Percentiles rank a stretch among this genome's conserved stretches.
Evolutionary conservation across 2,888 invertebrate genomes (phyloP).

Genomic region (Drosophila atroscutellata): DNA sequence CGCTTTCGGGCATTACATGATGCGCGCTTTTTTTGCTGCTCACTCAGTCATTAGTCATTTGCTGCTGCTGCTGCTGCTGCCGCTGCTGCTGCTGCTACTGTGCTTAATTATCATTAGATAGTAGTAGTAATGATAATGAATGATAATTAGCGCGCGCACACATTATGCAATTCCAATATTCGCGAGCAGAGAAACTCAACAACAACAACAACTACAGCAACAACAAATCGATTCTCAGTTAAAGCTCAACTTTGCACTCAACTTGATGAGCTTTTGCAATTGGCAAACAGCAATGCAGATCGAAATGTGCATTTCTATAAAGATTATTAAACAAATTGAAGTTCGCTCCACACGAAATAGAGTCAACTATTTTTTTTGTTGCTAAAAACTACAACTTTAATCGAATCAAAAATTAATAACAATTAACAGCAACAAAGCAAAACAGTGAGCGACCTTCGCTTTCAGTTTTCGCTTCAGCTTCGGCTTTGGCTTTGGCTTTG

Average conservation of each 20-base stretch:
- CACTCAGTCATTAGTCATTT: constrained; percentile 19
- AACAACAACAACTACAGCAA: neutral
- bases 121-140: constrained; percentile 27
- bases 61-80: neutral
- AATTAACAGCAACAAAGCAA: constrained; percentile 59
- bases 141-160: constrained; percentile 35
- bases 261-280: neutral
- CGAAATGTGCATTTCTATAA: neutral
- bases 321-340: constrained; percentile 6
- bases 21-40: constrained; percentile 23
- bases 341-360: constrained; percentile 1
- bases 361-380: constrained; percentile 18
- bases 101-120: constrained; percentile 36
- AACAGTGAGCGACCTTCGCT: constrained; percentile 60
- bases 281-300: neutral
- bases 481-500: constrained; percentile 53
- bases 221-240: constrained; percentile 17
- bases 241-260: constrained; percentile 1
- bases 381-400: neutral
- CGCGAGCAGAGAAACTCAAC: constrained; percentile 2
- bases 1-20: constrained; percentile 38
- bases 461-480: constrained; percentile 43
- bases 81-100: neutral
- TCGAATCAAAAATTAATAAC: constrained; percentile 43
- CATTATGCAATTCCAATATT: constrained; percentile 51